These are phyloP conservation scores for Lithophane semibrunnea DNA, from an alignment of 2,888 invertebrate species.

Conservation along the genomic window DNA sequence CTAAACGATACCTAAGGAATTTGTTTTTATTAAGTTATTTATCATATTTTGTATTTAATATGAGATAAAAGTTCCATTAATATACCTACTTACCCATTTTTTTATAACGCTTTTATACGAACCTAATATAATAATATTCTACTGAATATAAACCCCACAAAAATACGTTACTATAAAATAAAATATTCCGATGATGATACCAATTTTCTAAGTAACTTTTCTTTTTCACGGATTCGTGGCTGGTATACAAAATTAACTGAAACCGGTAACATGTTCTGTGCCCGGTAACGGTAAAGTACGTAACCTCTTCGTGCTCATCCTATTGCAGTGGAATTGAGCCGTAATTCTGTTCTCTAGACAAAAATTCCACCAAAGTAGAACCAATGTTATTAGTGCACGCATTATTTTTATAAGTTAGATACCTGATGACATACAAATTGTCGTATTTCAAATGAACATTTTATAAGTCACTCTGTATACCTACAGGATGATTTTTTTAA, in stretches of 20 bases:
- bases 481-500: not conserved
- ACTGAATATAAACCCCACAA: too few relatives aligned
- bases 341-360: not conserved
- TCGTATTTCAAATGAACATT: not conserved
- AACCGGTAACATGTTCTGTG: not conserved
- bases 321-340: not conserved
- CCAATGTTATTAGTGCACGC: not conserved
- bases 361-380: not conserved
- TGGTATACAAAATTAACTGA: not conserved
- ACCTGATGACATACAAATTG: not conserved
- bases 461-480: not conserved
- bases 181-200: not conserved
- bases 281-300: not conserved
- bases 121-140: not conserved
- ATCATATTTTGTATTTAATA: slow-evolving; percentile 27
- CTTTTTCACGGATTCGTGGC: not conserved
- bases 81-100: not conserved
- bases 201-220: not conserved
- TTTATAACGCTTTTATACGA: not conserved
- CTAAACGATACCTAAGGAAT: not conserved
- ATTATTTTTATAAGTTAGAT: not conserved
- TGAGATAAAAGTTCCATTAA: slow-evolving; percentile 13
- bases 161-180: not conserved
- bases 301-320: not conserved
- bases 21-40: slow-evolving; percentile 8